These are phyloP conservation scores for Myrmophylax atrothorax DNA, from an alignment of 2,113 vertebrate genomes.

Conservation along the genomic window DNA sequence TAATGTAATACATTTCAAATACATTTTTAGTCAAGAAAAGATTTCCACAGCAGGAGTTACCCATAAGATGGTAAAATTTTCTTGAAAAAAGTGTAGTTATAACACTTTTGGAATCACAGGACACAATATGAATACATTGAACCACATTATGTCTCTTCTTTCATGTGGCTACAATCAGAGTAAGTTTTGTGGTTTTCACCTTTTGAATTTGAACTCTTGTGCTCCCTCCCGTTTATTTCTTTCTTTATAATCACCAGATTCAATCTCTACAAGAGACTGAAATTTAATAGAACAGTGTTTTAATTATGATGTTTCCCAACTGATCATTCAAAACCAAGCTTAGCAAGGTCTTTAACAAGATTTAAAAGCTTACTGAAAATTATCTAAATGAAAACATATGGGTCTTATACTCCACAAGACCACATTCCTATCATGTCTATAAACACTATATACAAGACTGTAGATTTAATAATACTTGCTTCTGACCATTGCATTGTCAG, in stretches of 20 bases:
- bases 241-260: not conserved
- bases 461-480: not conserved
- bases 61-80: not conserved
- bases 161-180: not conserved
- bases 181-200: not conserved
- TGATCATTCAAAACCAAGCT: conserved; percentile 11
- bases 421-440: not conserved
- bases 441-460: not conserved
- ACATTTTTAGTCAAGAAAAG: not conserved
- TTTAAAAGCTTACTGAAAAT: conserved; percentile 43
- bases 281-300: not conserved
- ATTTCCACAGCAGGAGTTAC: not conserved
- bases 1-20: not conserved
- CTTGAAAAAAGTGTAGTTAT: not conserved
- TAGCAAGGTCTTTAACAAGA: conserved; percentile 22
- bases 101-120: not conserved
- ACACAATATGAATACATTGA: not conserved
- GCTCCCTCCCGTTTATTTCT: not conserved
- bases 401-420: not conserved
- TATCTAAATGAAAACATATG: conserved; percentile 30
- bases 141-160: not conserved
- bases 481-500: not conserved
- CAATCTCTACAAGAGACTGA: not conserved
- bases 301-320: conserved; percentile 10
- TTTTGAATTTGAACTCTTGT: not conserved